Evolutionary conservation across 2,888 invertebrate species (phyloP).

Genomic region (Phymatocera aterrima): DNA sequence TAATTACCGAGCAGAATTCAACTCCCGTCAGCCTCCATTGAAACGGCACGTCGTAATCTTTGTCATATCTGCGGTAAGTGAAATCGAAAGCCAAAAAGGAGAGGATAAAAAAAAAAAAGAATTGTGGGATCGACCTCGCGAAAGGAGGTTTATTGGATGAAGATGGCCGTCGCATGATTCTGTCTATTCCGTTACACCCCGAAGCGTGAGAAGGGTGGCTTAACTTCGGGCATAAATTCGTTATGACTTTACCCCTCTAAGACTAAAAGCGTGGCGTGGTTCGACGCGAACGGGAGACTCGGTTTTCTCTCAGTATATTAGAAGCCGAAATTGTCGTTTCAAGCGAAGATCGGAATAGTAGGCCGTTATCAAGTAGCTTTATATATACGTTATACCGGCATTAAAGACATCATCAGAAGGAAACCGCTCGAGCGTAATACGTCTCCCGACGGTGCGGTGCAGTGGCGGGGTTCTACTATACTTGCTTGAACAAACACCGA

Average conservation of each 20-base stretch:
- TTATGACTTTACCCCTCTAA: constrained; percentile 26
- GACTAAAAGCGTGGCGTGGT: neutral
- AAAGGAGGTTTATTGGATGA: neutral
- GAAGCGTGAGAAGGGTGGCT: constrained; percentile 31
- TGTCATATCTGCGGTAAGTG: too few relatives aligned
- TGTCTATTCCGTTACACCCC: constrained; percentile 1
- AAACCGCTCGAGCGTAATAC: neutral
- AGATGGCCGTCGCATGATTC: neutral
- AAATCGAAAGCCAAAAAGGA: neutral
- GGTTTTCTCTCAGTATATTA: neutral
- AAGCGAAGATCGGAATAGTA: neutral
- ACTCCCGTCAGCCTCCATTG: too few relatives aligned
- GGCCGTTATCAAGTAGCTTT: neutral
- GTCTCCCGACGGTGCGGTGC: too few relatives aligned
- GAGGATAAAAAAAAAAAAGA: neutral
- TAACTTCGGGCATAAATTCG: constrained; percentile 26
- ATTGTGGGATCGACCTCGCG: too few relatives aligned
- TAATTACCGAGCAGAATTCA: neutral
- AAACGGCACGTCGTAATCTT: too few relatives aligned
- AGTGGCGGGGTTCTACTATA: neutral
- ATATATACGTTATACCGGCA: neutral
- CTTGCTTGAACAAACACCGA: neutral
- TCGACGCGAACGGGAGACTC: neutral
- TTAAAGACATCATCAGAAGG: neutral
- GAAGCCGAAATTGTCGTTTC: neutral